phyloP scores from a whole-genome alignment of 2,888 invertebrate species.

The Digitonthophagus gazella region DNA sequence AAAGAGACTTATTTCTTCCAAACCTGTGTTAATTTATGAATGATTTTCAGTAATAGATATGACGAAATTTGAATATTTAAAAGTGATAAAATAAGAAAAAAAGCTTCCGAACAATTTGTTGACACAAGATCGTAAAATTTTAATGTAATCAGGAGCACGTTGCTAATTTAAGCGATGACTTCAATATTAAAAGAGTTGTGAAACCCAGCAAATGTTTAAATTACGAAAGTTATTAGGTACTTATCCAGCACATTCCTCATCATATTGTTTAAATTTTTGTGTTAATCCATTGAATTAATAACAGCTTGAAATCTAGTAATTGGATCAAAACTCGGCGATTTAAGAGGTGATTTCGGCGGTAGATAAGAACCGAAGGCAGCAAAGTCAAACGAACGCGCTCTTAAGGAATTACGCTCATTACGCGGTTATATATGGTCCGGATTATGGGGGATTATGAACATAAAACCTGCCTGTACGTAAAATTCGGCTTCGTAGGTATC shows the following conservation, averaged over 20 bases:
- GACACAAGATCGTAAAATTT: too few relatives aligned
- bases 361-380: not conserved
- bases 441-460: not conserved
- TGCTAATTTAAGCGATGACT: too few relatives aligned
- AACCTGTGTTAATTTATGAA: too few relatives aligned
- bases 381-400: not conserved
- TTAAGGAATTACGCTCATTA: not conserved
- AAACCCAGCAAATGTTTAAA: too few relatives aligned
- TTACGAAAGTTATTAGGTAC: too few relatives aligned
- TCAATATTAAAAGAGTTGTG: too few relatives aligned
- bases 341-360: not conserved
- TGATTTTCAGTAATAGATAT: too few relatives aligned
- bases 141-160: too few relatives aligned
- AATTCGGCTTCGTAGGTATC: slow-evolving; percentile 83
- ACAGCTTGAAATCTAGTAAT: not conserved
- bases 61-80: too few relatives aligned
- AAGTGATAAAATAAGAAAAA: too few relatives aligned
- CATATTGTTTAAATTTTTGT: not conserved
- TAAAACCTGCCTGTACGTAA: slow-evolving; percentile 62
- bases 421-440: not conserved
- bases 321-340: not conserved
- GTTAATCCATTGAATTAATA: not conserved
- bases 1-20: too few relatives aligned
- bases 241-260: not conserved
- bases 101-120: too few relatives aligned